Evolutionary conservation across 2,797 vertebrate genomes (phyloP).

Genomic region (Potorous gilbertii): DNA sequence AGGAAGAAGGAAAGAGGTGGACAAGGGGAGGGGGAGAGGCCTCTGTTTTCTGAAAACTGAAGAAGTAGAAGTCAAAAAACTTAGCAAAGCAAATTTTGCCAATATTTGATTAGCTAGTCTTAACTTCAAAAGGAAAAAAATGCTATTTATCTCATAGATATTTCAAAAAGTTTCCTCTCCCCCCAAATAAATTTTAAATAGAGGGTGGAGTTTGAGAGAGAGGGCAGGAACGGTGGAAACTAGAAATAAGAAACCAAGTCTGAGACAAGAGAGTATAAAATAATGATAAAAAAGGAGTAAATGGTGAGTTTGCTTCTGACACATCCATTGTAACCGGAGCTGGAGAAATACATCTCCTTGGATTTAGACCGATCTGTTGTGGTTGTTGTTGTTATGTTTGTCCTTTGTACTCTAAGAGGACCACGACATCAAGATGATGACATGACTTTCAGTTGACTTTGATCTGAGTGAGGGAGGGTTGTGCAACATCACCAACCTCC

Average conservation of each 20-base stretch:
- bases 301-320: constrained; percentile 64
- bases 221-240: background rate
- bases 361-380: constrained; percentile 40
- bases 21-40: constrained; percentile 14
- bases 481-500: too few relatives aligned
- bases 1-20: background rate
- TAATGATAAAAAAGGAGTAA: constrained; percentile 62
- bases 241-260: background rate
- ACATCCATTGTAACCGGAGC: constrained; percentile 39
- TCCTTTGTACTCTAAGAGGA: too few relatives aligned
- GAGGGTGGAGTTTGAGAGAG: constrained; percentile 20
- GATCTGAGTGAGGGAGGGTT: too few relatives aligned
- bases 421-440: too few relatives aligned
- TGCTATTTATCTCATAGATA: constrained; percentile 23
- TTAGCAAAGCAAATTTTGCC: constrained; percentile 55
- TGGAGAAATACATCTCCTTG: constrained; percentile 31
- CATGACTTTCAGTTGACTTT: too few relatives aligned
- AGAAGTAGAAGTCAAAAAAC: constrained; percentile 60
- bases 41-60: constrained; percentile 70
- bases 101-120: constrained; percentile 65
- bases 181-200: constrained; percentile 22
- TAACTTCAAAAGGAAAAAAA: constrained; percentile 37
- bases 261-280: constrained; percentile 43
- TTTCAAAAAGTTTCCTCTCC: constrained; percentile 40
- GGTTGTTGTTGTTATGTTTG: too few relatives aligned